phyloP scores from a whole-genome alignment of 2,888 invertebrate genomes.

The Lithophane socia region DNA sequence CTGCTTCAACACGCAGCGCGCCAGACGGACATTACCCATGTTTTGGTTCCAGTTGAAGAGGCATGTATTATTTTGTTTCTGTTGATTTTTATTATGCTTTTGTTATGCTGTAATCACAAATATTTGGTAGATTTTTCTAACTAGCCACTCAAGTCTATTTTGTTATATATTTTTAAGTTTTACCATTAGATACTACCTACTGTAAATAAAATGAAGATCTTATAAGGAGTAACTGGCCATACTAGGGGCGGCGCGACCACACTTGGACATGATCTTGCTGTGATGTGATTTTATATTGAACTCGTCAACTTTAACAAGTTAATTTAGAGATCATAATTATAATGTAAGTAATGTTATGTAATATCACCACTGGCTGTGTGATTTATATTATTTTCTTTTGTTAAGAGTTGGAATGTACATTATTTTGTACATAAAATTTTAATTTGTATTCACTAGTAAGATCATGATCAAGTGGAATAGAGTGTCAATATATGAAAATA shows the following conservation, averaged over 20 bases:
- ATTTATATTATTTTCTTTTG: constrained; percentile 56
- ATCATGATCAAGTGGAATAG: constrained; percentile 63
- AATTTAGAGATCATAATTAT: constrained; percentile 55
- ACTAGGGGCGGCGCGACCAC: constrained; percentile 70
- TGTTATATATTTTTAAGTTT: constrained; percentile 90
- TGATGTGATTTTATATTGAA: constrained; percentile 45
- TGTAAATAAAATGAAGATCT: constrained; percentile 87
- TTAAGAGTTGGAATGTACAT: constrained; percentile 58
- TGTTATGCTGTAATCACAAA: constrained; percentile 87
- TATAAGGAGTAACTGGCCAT: constrained; percentile 81
- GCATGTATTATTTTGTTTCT: constrained; percentile 84
- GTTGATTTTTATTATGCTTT: constrained; percentile 87
- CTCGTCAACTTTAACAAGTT: constrained; percentile 41
- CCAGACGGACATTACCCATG: constrained; percentile 65
- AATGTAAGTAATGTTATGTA: constrained; percentile 60
- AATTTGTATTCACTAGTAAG: constrained; percentile 54
- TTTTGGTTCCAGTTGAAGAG: constrained; percentile 73
- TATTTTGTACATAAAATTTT: constrained; percentile 59
- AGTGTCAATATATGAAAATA: constrained; percentile 72
- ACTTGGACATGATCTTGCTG: constrained; percentile 70
- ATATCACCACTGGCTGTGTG: constrained; percentile 64
- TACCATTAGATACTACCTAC: constrained; percentile 81
- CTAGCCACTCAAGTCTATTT: constrained; percentile 86
- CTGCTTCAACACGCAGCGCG: constrained; percentile 45
- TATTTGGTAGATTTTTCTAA: constrained; percentile 84